phyloP scores from a whole-genome alignment of 2,888 invertebrate genomes.

The Leptopilina drosophilae region DNA sequence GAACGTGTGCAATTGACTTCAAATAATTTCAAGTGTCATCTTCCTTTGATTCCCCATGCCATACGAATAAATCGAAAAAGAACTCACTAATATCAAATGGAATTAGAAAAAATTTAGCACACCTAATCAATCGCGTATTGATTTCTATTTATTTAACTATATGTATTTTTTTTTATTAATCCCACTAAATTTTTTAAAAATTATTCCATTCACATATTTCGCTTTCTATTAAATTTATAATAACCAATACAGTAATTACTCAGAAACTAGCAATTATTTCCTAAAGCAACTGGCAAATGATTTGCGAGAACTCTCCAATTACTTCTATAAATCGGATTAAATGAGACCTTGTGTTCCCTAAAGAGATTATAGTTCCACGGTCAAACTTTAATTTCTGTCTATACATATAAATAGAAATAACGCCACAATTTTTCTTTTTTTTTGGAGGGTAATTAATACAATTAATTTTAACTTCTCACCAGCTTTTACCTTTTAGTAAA shows the following conservation, averaged over 20 bases:
- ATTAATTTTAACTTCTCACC: too few relatives aligned
- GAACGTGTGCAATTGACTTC: constrained; percentile 13
- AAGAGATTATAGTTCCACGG: background rate
- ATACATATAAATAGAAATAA: background rate
- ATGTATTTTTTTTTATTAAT: too few relatives aligned
- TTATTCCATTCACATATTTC: background rate
- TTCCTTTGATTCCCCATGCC: constrained; percentile 2
- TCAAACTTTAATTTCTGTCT: background rate
- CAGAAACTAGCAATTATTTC: background rate
- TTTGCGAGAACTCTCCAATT: background rate
- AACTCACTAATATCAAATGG: background rate
- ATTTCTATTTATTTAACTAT: too few relatives aligned
- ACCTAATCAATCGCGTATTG: background rate
- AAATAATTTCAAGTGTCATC: constrained; percentile 22
- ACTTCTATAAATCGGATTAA: constrained; percentile 8
- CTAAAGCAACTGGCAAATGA: background rate
- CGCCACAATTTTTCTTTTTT: background rate
- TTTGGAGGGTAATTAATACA: background rate
- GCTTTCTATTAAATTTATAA: background rate
- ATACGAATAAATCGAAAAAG: background rate
- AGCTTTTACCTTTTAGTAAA: too few relatives aligned
- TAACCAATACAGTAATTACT: background rate
- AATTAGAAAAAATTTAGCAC: background rate
- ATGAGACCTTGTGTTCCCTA: background rate
- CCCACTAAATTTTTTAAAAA: background rate